phyloP scores from a whole-genome alignment of 2,888 invertebrate genomes.

The Agonopterix alstromeriana region DNA sequence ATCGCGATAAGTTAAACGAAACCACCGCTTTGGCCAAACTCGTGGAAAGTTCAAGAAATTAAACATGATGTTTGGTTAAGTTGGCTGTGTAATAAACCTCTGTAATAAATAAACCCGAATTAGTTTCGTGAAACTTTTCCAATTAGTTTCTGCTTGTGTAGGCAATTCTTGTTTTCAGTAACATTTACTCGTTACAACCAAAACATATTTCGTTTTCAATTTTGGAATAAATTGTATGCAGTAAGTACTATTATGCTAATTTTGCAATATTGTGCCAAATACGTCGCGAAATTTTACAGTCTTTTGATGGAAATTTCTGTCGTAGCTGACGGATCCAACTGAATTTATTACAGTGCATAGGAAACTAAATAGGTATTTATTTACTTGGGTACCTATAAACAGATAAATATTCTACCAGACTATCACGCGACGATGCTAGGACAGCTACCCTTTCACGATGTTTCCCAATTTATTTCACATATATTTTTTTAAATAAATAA shows the following conservation, averaged over 20 bases:
- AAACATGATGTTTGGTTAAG: constrained; percentile 2
- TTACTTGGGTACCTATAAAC: not conserved
- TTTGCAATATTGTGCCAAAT: constrained; percentile 29
- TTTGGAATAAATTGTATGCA: not conserved
- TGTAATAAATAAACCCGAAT: constrained; percentile 4
- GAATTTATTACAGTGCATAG: not conserved
- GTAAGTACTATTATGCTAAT: not conserved
- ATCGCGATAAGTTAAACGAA: constrained; percentile 34
- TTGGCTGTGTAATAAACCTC: not conserved
- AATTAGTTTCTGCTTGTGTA: constrained; percentile 6
- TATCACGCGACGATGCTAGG: not conserved
- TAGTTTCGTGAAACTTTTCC: constrained; percentile 7
- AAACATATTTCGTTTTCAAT: too few relatives aligned
- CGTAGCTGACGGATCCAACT: not conserved
- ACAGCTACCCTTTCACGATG: not conserved
- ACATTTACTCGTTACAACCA: too few relatives aligned
- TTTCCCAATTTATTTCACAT: too few relatives aligned
- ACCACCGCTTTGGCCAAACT: constrained; percentile 15
- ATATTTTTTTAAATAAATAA: too few relatives aligned
- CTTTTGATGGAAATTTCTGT: constrained; percentile 41
- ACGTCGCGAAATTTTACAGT: constrained; percentile 36
- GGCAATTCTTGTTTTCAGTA: too few relatives aligned
- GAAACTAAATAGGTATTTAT: not conserved
- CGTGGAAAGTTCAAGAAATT: constrained; percentile 15
- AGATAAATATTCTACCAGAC: not conserved